Conservation (phyloP, 2,888 invertebrate genomes). For the Hirudinaria manillensis region DNA sequence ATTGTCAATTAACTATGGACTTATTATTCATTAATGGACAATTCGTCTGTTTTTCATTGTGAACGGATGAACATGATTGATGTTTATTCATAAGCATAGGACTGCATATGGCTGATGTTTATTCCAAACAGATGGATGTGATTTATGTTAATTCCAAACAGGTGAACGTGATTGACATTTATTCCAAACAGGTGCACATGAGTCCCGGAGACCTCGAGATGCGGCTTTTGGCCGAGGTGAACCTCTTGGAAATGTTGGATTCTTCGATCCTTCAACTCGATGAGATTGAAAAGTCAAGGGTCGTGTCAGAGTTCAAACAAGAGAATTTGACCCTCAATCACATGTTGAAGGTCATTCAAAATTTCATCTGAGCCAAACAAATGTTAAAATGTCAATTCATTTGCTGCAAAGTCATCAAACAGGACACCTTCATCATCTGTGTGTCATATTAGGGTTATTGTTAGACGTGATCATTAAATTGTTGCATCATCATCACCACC, state of each 20-base stretch:
- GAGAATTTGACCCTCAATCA: neutral
- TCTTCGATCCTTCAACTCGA: neutral
- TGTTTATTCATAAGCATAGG: too few species aligned
- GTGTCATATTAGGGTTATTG: too few species aligned
- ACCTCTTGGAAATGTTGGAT: constrained; percentile 4
- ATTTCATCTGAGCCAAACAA: too few species aligned
- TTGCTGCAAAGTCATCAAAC: too few species aligned
- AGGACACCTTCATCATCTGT: too few species aligned
- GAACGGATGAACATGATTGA: too few species aligned
- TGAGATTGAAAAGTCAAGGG: neutral
- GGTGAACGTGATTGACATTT: neutral
- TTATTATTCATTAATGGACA: too few species aligned
- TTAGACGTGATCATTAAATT: too few species aligned
- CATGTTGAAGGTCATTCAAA: neutral
- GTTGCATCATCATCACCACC: too few species aligned
- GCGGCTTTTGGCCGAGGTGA: neutral
- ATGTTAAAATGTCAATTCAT: too few species aligned
- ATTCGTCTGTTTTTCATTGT: too few species aligned
- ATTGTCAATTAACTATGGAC: too few species aligned
- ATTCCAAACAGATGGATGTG: neutral
- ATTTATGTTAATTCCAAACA: neutral
- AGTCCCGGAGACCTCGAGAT: neutral
- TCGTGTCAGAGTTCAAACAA: neutral
- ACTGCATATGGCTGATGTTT: neutral
- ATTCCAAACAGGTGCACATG: neutral